Evolutionary conservation across 2,888 invertebrate genomes (phyloP), one percentile per base, ranked within the genome.

Genomic region (Salpingus planirostris): DNA sequence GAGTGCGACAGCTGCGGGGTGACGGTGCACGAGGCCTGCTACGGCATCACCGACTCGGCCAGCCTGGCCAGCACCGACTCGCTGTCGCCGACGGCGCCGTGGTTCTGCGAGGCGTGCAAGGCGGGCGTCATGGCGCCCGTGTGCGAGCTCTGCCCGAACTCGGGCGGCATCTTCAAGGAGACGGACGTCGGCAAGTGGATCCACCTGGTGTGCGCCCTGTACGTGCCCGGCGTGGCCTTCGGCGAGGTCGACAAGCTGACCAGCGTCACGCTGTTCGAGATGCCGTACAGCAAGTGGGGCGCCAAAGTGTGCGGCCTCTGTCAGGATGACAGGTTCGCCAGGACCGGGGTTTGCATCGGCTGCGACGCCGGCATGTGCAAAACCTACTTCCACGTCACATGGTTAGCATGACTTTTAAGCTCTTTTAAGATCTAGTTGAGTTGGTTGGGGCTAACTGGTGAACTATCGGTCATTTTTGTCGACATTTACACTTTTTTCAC

Each of bases 311-410:
- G 98, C 59, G 80, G 83, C 4, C 67, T 93, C 7, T 98, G 98
- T 62, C 80, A 80, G 42, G 92, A 96, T 62, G 76, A 82, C 2
- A 71, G 88, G 22, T 83, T 84, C 53, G 82, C 91, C 5, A 73
- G 92, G 14, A 91, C 93, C 1, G 98, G 98, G 2, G 90, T 99
- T 8, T 90, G 91, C 58, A 90, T 97, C 31, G 86, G 88, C 40
- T 98, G 98, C 66, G 98, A 99, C 67, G 97, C 97, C 6, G 98
- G 97, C 13, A 85, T 98, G 78, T 98, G 98, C 69, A 82, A 91
- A 56, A 90, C 87, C 0, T 92, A 87, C 68, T 96, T 97, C 63
- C 98, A 98, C 64, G 95, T 95, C 22, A 96, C 96, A 7, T 98
- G 97, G 86, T 86, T 66, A 62, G 55, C 2, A 28, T n/a, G n/a